Percentiles rank a stretch among this genome's conserved stretches.
Conservation (phyloP, 2,888 invertebrate species). For the Lagria hirta region DNA sequence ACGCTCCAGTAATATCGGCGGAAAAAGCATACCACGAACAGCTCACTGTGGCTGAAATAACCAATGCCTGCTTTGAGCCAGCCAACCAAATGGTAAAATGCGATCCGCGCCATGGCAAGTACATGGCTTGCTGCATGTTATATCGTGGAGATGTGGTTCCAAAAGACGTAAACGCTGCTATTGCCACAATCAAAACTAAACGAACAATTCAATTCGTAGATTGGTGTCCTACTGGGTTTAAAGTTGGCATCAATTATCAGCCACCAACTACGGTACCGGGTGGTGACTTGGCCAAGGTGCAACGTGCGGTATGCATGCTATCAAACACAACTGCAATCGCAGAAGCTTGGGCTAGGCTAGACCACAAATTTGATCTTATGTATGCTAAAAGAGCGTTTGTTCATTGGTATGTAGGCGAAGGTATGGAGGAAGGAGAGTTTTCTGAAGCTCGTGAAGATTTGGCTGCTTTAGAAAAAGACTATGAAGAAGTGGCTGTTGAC, state of each 20-base stretch:
- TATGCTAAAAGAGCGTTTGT: conserved; percentile 95
- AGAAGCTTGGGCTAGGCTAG: conserved; percentile 92
- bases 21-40: conserved; percentile 94
- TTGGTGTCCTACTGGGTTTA: conserved; percentile 82
- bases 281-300: conserved; percentile 89
- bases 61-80: conserved; percentile 93
- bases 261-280: conserved; percentile 85
- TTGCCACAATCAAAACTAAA: conserved; percentile 94
- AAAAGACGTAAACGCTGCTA: conserved; percentile 90
- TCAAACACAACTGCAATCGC: conserved; percentile 96
- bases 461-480: conserved; percentile 77
- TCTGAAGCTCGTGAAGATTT: conserved; percentile 86
- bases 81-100: conserved; percentile 94
- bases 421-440: conserved; percentile 87
- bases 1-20: conserved; percentile 89
- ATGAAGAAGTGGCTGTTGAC: conserved; percentile 77
- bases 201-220: conserved; percentile 87
- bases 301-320: conserved; percentile 94
- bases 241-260: conserved; percentile 87
- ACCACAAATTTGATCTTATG: conserved; percentile 96
- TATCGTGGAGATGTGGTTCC: conserved; percentile 58
- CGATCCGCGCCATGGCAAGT: conserved; percentile 86
- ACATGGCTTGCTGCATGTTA: conserved; percentile 94
- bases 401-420: conserved; percentile 90
- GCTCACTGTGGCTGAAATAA: conserved; percentile 87